Evolutionary conservation across 2,888 invertebrate genomes (phyloP).

Genomic region (Linnaemya tessellans): DNA sequence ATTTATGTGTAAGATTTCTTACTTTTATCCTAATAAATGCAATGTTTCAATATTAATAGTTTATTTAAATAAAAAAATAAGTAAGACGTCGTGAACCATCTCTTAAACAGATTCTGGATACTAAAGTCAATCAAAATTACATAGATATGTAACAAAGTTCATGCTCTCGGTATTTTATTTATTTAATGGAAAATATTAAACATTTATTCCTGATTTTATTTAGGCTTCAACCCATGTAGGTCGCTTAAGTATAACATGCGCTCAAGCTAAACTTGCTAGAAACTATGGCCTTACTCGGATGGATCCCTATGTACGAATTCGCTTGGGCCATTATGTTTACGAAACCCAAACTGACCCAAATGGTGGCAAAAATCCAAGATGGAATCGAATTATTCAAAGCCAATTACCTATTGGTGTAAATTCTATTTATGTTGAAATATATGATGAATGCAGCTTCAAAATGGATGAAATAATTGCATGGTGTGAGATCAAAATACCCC

Average conservation of each 20-base stretch:
- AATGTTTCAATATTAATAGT: no score
- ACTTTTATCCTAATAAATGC: no score
- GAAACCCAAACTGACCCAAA: constrained; percentile 97
- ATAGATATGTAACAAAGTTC: no score
- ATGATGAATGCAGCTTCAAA: constrained; percentile 98
- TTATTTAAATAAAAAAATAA: background rate
- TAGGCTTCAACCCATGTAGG: constrained; percentile 84
- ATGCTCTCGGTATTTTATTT: no score
- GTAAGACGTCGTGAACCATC: no score
- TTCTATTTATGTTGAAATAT: constrained; percentile 95
- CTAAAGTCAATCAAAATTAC: no score
- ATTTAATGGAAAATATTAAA: background rate
- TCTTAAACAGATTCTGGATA: no score
- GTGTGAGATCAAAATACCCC: constrained; percentile 94
- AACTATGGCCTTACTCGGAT: constrained; percentile 97
- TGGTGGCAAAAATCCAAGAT: constrained; percentile 96
- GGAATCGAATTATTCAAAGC: constrained; percentile 95
- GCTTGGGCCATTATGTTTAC: constrained; percentile 96
- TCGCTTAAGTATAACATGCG: constrained; percentile 92
- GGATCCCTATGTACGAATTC: constrained; percentile 97
- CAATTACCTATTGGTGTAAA: constrained; percentile 93
- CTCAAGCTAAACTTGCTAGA: constrained; percentile 95
- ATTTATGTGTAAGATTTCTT: no score
- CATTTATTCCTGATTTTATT: background rate
- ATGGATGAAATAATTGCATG: constrained; percentile 98